Evolutionary conservation across 2,888 invertebrate genomes (phyloP).

Genomic region (Horisme vitalbata): DNA sequence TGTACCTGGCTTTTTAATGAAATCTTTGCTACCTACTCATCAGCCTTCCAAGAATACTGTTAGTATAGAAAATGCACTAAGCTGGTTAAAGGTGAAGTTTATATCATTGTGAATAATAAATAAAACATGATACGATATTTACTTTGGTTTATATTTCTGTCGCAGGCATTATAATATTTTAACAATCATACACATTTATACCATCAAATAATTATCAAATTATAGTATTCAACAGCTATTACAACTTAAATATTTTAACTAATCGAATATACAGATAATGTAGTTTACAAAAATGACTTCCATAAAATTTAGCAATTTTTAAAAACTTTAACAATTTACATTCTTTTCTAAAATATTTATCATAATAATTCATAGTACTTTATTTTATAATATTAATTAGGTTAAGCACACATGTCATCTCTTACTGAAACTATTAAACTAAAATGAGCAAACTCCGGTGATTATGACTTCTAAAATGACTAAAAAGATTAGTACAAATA

Average conservation of each 20-base stretch:
- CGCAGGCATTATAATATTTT: conserved; percentile 67
- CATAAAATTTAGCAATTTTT: conserved; percentile 76
- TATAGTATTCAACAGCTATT: conserved; percentile 33
- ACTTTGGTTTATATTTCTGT: conserved; percentile 68
- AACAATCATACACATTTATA: conserved; percentile 45
- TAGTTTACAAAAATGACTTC: conserved; percentile 62
- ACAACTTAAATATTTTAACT: conserved; percentile 36
- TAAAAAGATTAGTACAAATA: background rate
- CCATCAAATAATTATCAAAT: conserved; percentile 39
- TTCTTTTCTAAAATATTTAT: conserved; percentile 53
- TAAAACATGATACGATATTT: conserved; percentile 36
- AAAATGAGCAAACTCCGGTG: background rate
- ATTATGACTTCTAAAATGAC: no score
- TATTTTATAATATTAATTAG: conserved; percentile 42
- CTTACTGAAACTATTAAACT: background rate
- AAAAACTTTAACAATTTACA: conserved; percentile 75
- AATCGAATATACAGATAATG: conserved; percentile 45
- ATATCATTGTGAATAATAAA: no score
- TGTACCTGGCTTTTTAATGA: no score
- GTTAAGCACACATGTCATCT: background rate
- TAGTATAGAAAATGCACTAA: no score
- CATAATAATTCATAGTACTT: conserved; percentile 25
- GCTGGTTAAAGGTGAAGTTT: no score
- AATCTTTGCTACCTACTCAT: no score
- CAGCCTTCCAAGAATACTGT: no score